Conservation (phyloP, 2,888 invertebrate genomes). For the Phaonia tiefii region DNA sequence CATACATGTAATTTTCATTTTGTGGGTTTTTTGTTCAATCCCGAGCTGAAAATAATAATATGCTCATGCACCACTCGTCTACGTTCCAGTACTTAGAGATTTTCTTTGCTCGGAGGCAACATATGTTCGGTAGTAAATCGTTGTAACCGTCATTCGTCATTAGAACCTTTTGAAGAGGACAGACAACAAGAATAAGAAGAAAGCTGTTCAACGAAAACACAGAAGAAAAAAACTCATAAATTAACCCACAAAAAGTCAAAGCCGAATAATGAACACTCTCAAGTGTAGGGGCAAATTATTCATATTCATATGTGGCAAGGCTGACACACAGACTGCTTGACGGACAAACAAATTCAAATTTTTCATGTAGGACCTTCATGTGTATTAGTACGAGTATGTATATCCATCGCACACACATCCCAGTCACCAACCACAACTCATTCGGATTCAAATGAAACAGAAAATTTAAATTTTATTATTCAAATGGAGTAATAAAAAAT, state of each 20-base stretch:
- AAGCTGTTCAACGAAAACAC: neutral
- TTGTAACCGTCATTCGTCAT: slow-evolving; percentile 57
- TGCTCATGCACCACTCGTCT: too few relatives aligned
- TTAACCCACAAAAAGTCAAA: slow-evolving; percentile 59
- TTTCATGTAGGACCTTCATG: too few relatives aligned
- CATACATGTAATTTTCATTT: neutral
- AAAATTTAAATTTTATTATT: slow-evolving; percentile 49
- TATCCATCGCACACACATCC: too few relatives aligned
- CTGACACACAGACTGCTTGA: too few relatives aligned
- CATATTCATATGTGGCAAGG: slow-evolving; percentile 19
- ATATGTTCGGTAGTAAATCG: slow-evolving; percentile 30
- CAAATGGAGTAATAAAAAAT: slow-evolving; percentile 60
- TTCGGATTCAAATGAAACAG: slow-evolving; percentile 30
- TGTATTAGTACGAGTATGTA: neutral
- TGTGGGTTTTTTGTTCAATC: too few relatives aligned
- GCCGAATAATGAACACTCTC: slow-evolving; percentile 20
- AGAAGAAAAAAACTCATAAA: slow-evolving; percentile 53
- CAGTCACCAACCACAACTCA: slow-evolving; percentile 12
- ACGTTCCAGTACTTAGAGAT: neutral
- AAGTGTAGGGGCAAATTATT: neutral
- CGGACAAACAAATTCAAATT: too few relatives aligned
- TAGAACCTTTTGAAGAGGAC: slow-evolving; percentile 28
- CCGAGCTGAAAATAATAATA: too few relatives aligned
- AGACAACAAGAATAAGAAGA: slow-evolving; percentile 12
- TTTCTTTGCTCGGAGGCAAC: slow-evolving; percentile 41